Evolutionary conservation across 2,888 invertebrate species (phyloP).

Genomic region (Eupithecia pulchellata): DNA sequence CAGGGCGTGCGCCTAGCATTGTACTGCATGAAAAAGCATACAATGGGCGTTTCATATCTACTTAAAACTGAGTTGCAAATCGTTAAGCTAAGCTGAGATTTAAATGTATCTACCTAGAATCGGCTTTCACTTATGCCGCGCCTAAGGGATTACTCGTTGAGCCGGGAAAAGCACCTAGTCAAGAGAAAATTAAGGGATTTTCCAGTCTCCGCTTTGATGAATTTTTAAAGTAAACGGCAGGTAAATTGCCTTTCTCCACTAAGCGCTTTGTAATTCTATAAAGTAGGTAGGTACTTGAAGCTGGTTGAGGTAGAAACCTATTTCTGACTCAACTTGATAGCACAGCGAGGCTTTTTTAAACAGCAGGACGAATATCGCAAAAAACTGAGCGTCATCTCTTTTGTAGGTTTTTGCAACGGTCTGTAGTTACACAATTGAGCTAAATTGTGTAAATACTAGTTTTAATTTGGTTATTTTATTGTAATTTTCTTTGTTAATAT

Average conservation of each 20-base stretch:
- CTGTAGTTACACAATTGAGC: too few species aligned
- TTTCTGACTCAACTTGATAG: too few species aligned
- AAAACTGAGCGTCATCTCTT: too few species aligned
- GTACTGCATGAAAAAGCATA: neutral
- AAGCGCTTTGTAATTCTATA: neutral
- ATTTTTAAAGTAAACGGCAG: conserved; percentile 3
- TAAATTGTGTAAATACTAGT: too few species aligned
- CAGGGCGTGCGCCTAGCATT: too few species aligned
- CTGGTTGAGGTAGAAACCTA: neutral
- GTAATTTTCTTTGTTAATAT: too few species aligned
- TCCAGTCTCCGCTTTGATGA: conserved; percentile 17
- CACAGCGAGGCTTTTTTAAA: neutral
- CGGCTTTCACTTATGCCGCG: conserved; percentile 32
- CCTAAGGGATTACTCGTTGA: conserved; percentile 26
- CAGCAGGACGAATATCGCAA: too few species aligned
- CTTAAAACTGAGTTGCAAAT: neutral
- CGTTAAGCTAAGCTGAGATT: conserved; percentile 27
- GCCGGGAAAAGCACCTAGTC: conserved; percentile 16
- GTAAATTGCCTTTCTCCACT: conserved; percentile 4
- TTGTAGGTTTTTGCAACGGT: too few species aligned
- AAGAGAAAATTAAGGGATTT: conserved; percentile 24
- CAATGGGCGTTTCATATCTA: conserved; percentile 9
- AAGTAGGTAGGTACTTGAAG: neutral
- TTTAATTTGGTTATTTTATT: too few species aligned
- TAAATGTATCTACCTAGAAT: conserved; percentile 33